A percentile compares a stretch with the other conserved stretches of the same genome.
These are phyloP conservation scores for Fistularia commersonii DNA, from an alignment of 2,797 vertebrate genomes.

Conservation along the genomic window DNA sequence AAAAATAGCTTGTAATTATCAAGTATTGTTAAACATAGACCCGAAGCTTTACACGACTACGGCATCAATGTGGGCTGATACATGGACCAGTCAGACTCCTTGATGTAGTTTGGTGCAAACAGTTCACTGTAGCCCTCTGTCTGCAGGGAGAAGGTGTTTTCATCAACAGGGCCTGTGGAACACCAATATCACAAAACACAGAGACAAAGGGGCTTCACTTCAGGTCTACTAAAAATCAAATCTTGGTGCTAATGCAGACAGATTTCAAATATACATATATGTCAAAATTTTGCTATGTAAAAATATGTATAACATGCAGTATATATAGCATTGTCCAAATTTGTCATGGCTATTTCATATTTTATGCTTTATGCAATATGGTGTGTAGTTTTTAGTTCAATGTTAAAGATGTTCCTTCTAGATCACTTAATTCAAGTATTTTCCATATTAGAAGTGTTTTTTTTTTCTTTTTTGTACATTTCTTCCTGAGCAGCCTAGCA, in stretches of 20 bases:
- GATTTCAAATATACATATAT: neutral
- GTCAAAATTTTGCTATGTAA: neutral
- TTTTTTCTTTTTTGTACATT: too few relatives aligned
- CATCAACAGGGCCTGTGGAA: slow-evolving; percentile 51
- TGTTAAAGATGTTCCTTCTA: too few relatives aligned
- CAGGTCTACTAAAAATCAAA: neutral
- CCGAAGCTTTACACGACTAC: slow-evolving; percentile 11
- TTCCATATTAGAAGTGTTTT: too few relatives aligned
- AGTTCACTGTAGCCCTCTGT: slow-evolving; percentile 49
- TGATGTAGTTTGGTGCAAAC: slow-evolving; percentile 49
- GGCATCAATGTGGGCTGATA: slow-evolving; percentile 41
- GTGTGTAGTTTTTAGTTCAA: too few relatives aligned
- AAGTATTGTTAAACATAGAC: too few relatives aligned
- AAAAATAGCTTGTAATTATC: too few relatives aligned
- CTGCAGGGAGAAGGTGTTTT: slow-evolving; percentile 37
- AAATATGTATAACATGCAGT: neutral
- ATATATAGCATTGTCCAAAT: too few relatives aligned
- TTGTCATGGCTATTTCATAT: too few relatives aligned
- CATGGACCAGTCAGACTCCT: slow-evolving; percentile 59
- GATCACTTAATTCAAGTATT: too few relatives aligned
- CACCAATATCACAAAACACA: slow-evolving; percentile 20
- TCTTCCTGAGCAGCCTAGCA: too few relatives aligned
- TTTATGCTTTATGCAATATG: too few relatives aligned
- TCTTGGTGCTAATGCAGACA: too few relatives aligned
- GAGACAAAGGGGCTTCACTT: neutral